A percentile compares a stretch with the other conserved stretches of the same genome.
phyloP scores from a whole-genome alignment of 2,797 vertebrate genomes.

The Otolemur crassicaudatus region DNA sequence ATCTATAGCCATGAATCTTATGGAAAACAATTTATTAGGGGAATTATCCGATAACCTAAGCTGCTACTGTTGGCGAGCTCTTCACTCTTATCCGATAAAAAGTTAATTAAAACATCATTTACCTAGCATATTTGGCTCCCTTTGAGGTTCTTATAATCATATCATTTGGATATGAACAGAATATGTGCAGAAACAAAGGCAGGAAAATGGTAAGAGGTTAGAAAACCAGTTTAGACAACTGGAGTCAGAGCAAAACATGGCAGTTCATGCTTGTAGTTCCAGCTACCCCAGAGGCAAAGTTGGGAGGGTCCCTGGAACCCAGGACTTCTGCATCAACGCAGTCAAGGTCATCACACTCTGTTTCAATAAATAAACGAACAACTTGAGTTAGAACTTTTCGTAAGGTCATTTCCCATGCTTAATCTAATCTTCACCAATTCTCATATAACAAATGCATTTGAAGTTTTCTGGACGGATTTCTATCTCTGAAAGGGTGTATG shows the following conservation, averaged over 20 bases:
- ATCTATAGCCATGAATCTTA: not conserved
- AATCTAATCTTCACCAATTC: not conserved
- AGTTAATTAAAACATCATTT: slow-evolving; percentile 9
- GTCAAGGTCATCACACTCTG: not conserved
- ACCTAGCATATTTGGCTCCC: not conserved
- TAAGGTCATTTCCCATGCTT: not conserved
- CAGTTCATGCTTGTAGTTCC: not conserved
- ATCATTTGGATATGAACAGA: not conserved
- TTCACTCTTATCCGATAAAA: not conserved
- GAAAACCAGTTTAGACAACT: not conserved
- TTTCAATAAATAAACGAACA: not conserved
- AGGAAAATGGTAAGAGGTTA: not conserved
- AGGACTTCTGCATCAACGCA: not conserved
- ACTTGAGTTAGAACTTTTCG: not conserved
- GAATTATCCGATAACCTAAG: not conserved
- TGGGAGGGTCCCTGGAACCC: not conserved
- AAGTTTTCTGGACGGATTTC: not conserved
- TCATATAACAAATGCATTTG: not conserved
- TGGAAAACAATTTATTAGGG: not conserved
- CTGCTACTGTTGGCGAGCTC: not conserved
- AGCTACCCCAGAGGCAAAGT: not conserved
- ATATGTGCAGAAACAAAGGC: not conserved
- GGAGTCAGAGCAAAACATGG: not conserved
- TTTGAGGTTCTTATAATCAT: not conserved
- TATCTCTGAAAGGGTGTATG: not conserved